Base-by-base conservation (phyloP, 1,140 invertebrate genomes). In the Helicoverpa armigera region DNA sequence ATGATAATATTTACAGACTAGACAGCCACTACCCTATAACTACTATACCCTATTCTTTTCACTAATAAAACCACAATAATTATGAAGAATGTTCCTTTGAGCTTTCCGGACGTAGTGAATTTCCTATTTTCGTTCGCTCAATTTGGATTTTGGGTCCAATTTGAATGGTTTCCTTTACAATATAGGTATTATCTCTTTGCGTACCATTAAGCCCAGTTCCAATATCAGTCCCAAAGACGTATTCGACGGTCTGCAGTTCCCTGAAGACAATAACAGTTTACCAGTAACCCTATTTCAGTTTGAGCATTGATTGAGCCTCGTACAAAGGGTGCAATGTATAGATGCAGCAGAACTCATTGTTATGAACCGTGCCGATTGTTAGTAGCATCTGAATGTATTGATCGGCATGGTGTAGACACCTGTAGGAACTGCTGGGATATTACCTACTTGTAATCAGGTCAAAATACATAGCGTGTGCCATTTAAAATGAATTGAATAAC, bases 361-460 rank as follows among this genome's bases (percentile, higher is more conserved):
- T 67, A 53, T 50, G 67, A 50, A 16, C 48, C 50, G 67, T 53
- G 18, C 12, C 50, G 67, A 70, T 70, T 70, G 67, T 70, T 70
- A 31, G 18, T 61, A 23, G 67, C 67, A 70, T 53, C 67, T 70
- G 43, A 11, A 51, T 69, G 50, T 70, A 70, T 70, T 70, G 67
- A 70, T 70, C 67, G 67, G 11, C 2, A 2, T 13, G 43, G 48
- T 51, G 23, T 67, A 67, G n/a, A 50, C 48, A 70, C 48, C 50
- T 16, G 63, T 50, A 50, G 43, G 35, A 70, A 50, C 18, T 51
- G 50, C 53, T 70, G 53, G 23, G 67, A 70, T 29, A 53, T 53
- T 53, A 53, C 31, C 63, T 58, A 58, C 54, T 58, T 67, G n/a
- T 50, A 67, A 50, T n/a, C 12, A 67, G 63, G 63, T 67, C n/a